phyloP scores from a whole-genome alignment of 1,140 invertebrate genomes.

The Zaprionus ornatus region DNA sequence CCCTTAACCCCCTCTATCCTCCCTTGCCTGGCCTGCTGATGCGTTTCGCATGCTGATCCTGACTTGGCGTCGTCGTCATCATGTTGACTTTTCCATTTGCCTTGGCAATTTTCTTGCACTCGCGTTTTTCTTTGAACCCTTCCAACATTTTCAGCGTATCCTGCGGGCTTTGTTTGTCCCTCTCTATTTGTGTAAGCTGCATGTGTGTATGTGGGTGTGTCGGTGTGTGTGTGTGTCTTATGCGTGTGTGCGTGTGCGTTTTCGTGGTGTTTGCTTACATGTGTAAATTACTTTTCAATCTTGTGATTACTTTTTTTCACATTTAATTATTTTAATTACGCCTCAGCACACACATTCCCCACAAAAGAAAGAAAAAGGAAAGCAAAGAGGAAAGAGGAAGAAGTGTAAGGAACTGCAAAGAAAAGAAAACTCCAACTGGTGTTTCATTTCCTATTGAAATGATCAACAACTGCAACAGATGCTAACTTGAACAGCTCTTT shows the following conservation, averaged over 20 bases:
- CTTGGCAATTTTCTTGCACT: conserved; percentile 70
- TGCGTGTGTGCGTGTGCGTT: conserved; percentile 29
- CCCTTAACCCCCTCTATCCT: not conserved
- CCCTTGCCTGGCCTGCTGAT: conserved; percentile 19
- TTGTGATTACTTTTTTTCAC: conserved; percentile 80
- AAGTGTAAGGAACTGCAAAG: too few species aligned
- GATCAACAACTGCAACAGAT: too few species aligned
- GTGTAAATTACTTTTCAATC: conserved; percentile 83
- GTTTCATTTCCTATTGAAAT: not conserved
- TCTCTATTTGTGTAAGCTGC: conserved; percentile 65
- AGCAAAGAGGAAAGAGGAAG: not conserved
- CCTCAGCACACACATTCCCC: conserved; percentile 44
- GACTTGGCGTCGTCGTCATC: conserved; percentile 29
- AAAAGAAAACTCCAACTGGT: not conserved
- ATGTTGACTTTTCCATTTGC: conserved; percentile 80
- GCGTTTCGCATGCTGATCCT: conserved; percentile 49
- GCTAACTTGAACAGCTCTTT: too few species aligned
- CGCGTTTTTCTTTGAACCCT: conserved; percentile 60
- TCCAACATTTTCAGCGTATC: conserved; percentile 51
- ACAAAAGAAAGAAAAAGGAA: not conserved
- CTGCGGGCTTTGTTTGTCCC: conserved; percentile 72
- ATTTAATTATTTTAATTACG: conserved; percentile 83
- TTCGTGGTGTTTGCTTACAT: conserved; percentile 75
- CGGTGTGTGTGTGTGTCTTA: conserved; percentile 5
- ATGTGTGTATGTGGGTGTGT: conserved; percentile 14